These are phyloP conservation scores for Proisotoma minuta DNA, from an alignment of 2,888 invertebrate genomes.

Conservation along the genomic window DNA sequence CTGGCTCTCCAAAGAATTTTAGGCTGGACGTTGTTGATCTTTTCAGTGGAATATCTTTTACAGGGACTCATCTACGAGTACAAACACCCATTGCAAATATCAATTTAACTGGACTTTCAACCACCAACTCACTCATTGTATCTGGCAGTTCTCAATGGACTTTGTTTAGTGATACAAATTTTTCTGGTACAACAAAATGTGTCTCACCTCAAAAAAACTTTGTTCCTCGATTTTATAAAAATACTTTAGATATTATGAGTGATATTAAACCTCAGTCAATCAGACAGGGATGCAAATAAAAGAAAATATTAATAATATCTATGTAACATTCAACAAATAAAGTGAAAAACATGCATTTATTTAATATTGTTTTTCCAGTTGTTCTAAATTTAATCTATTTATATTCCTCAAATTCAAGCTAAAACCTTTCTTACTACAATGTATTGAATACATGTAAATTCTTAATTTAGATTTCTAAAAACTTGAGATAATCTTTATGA, in stretches of 20 bases:
- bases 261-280: background rate
- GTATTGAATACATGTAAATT: no score
- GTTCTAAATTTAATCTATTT: no score
- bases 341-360: slow-evolving; percentile 2
- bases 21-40: slow-evolving; percentile 7
- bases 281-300: slow-evolving; percentile 9
- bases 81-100: background rate
- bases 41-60: slow-evolving; percentile 10
- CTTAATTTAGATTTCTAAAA: no score
- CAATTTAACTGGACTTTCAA: background rate
- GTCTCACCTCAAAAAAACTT: background rate
- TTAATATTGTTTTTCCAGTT: no score
- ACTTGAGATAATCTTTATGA: no score
- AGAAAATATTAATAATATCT: background rate
- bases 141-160: slow-evolving; percentile 18
- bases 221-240: slow-evolving; percentile 7
- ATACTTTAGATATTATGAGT: background rate
- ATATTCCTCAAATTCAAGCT: no score
- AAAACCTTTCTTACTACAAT: no score
- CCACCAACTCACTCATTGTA: slow-evolving; percentile 1
- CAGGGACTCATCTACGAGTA: slow-evolving; percentile 9
- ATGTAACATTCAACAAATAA: background rate
- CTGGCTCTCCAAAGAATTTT: slow-evolving; percentile 9
- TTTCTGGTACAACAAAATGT: background rate
- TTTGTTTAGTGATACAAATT: background rate